phyloP scores from a whole-genome alignment of 2,888 invertebrate genomes.

The Notocelia uddmanniana region DNA sequence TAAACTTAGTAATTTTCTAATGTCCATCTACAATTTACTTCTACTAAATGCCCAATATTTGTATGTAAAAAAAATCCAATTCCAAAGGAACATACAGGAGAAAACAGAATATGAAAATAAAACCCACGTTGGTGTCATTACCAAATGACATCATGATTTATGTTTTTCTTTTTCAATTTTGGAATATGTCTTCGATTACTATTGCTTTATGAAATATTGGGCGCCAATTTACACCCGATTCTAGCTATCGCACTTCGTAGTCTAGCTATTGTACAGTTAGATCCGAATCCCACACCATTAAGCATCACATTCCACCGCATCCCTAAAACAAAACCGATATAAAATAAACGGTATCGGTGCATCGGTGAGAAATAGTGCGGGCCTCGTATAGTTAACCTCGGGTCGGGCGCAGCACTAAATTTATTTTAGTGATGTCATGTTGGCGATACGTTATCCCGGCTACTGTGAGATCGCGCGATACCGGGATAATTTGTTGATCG shows the following conservation, averaged over 20 bases:
- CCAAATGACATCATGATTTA: no score
- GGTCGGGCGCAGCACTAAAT: constrained; percentile 46
- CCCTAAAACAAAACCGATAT: constrained; percentile 45
- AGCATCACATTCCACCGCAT: constrained; percentile 20
- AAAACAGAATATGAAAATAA: no score
- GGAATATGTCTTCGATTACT: no score
- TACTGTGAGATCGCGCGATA: constrained; percentile 44
- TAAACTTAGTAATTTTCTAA: no score
- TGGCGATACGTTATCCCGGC: constrained; percentile 45
- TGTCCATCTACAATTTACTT: no score
- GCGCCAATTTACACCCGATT: not conserved
- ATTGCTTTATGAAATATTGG: no score
- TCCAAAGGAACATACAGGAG: no score
- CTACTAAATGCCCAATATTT: no score
- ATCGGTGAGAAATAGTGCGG: constrained; percentile 47
- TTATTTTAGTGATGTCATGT: constrained; percentile 46
- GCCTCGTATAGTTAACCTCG: constrained; percentile 42
- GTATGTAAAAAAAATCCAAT: no score
- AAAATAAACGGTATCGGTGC: constrained; percentile 42
- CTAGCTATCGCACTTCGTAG: not conserved
- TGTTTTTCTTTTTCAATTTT: no score
- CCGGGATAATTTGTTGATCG: constrained; percentile 44
- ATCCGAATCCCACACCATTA: constrained; percentile 9
- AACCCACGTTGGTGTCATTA: no score
- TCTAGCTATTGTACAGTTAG: not conserved